Evolutionary conservation across 1,140 invertebrate genomes (phyloP).

Genomic region (Phocides pigmalion): DNA sequence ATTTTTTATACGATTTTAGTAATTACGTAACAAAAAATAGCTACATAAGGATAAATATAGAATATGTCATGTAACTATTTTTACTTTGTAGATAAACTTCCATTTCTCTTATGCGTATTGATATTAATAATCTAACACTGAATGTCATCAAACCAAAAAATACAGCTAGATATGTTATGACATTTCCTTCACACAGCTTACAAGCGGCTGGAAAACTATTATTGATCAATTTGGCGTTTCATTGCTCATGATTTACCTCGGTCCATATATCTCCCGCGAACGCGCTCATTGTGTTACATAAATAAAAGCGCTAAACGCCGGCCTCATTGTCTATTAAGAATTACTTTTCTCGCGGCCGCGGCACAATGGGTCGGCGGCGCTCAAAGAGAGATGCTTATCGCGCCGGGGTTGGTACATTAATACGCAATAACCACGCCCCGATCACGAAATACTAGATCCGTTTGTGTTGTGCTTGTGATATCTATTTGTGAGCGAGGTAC

Average conservation of each 20-base stretch:
- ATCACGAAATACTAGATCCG: slow-evolving; percentile 73
- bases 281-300: slow-evolving; percentile 66
- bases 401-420: slow-evolving; percentile 62
- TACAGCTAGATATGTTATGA: too few species aligned
- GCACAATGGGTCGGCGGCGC: slow-evolving; percentile 70
- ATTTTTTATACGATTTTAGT: too few species aligned
- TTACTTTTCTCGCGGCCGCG: slow-evolving; percentile 72
- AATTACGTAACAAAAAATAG: too few species aligned
- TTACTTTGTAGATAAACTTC: too few species aligned
- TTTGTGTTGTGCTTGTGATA: slow-evolving; percentile 57
- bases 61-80: too few species aligned
- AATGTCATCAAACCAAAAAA: too few species aligned
- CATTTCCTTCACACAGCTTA: neutral
- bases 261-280: slow-evolving; percentile 60
- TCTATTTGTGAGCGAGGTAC: slow-evolving; percentile 42
- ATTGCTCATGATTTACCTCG: slow-evolving; percentile 25
- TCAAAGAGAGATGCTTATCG: slow-evolving; percentile 75
- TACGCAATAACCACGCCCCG: slow-evolving; percentile 70
- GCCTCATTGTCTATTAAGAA: slow-evolving; percentile 80
- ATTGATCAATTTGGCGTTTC: slow-evolving; percentile 17
- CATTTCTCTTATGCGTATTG: too few species aligned
- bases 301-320: slow-evolving; percentile 74
- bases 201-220: slow-evolving; percentile 1
- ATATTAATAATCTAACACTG: too few species aligned
- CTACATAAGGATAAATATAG: too few species aligned